Percentiles rank a stretch among this genome's conserved stretches.
Evolutionary conservation across 2,797 vertebrate species (phyloP).

Genomic region (Cryptoblepharus egeriae): DNA sequence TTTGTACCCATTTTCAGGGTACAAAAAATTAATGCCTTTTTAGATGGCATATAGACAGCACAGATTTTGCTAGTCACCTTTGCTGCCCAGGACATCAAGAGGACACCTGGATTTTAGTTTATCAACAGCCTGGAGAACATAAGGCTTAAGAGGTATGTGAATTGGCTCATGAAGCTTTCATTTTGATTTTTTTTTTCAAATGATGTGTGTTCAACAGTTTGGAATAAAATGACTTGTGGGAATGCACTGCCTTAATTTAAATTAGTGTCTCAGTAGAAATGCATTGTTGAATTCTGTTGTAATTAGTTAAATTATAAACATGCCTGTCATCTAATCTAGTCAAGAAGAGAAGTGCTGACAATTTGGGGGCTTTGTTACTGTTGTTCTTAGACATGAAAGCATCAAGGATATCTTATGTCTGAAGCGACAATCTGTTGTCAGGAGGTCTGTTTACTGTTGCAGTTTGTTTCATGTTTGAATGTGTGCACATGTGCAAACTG

Average conservation of each 20-base stretch:
- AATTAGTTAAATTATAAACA: conserved; percentile 29
- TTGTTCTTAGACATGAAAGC: background rate
- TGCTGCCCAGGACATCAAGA: background rate
- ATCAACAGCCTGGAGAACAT: background rate
- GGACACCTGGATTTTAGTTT: background rate
- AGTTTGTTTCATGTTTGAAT: background rate
- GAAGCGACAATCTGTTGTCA: conserved; percentile 10
- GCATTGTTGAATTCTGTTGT: conserved; percentile 19
- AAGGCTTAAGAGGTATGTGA: background rate
- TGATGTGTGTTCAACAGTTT: conserved; percentile 1
- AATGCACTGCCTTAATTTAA: conserved; percentile 11
- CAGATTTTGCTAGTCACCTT: background rate
- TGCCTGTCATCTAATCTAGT: background rate
- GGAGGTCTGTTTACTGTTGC: background rate
- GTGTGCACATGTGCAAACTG: background rate
- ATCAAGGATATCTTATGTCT: conserved; percentile 17
- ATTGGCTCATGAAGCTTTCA: background rate
- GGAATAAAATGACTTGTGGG: background rate
- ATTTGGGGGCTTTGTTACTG: background rate
- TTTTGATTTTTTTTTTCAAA: fast-evolving
- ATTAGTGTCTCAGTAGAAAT: background rate
- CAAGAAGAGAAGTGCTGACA: conserved; percentile 10
- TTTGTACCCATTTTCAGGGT: too few relatives aligned
- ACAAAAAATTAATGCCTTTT: too few relatives aligned
- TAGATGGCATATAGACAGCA: background rate